Base-by-base conservation (phyloP, 2,113 vertebrate species). In the Peromyscus californicus region DNA sequence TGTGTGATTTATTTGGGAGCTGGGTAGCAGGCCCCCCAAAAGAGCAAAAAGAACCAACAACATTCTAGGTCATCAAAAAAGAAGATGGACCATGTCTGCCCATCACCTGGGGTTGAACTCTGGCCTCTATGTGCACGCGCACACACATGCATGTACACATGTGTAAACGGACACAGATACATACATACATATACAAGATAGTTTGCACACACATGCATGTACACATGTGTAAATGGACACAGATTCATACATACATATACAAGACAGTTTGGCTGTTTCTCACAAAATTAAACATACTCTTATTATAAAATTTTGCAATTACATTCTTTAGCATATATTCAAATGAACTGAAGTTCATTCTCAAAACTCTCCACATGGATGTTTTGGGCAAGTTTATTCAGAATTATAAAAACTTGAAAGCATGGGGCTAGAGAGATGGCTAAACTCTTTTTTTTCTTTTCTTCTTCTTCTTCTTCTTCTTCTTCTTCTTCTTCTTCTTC, bases 391-490 rank as follows among this genome's bases (percentile, higher is more conserved):
- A 42, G 57, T 61, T 95, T 90, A 92, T 88, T 84, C 45, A 91
- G 39, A 78, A 90, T 79, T 92, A 54, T 39, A 76, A 45, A 95
- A 95, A 84, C 39, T 84, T 92, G 45, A 45, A 95, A 80, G 22
- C 69, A 70, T 24, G n/a, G 24, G 39, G 15, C 39, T 63, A 26
- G 24, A 45, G 39, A 65, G 39, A 65, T 45, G 15, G 59, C 82
- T 83, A 59, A 85, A 19, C 13, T 54, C 54, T 51, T 51, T 51
- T 51, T 51, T 51, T 51, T 9, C 9, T 51, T 51, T 51, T 51
- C 51, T 51, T 51, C 9, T 9, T 1, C 9, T 51, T 9, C 45
- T 48, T 48, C 5, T 48, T 48, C 5, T 48, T n/a, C n/a, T n/a
- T n/a, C n/a, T n/a, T n/a, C n/a, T n/a, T n/a, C n/a, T n/a, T n/a